Conservation (phyloP, 2,797 vertebrate species). For the Darevskia mixta region DNA sequence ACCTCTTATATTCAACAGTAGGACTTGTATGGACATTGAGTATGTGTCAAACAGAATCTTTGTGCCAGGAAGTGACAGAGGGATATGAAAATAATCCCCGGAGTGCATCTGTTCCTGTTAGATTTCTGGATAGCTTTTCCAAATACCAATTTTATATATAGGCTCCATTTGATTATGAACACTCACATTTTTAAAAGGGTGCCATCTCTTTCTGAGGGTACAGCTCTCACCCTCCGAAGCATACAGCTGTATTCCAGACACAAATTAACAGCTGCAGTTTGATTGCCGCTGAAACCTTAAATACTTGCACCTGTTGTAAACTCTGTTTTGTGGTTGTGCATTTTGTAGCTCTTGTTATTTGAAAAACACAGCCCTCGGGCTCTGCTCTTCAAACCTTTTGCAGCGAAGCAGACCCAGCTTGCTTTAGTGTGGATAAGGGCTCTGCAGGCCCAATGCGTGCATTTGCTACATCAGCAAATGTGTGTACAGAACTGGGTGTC, state of each 20-base stretch:
- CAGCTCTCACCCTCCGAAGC: constrained; percentile 11
- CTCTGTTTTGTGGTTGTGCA: constrained; percentile 9
- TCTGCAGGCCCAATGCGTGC: neutral
- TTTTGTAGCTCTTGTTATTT: constrained; percentile 32
- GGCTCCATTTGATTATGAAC: constrained; percentile 16
- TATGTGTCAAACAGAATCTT: constrained; percentile 18
- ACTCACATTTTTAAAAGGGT: constrained; percentile 24
- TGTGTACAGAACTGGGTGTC: neutral
- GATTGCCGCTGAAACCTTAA: constrained; percentile 35
- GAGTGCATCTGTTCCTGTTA: constrained; percentile 33
- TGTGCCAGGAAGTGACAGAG: constrained; percentile 25
- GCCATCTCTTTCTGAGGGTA: constrained; percentile 31
- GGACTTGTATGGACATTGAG: constrained; percentile 8
- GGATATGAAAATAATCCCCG: constrained; percentile 27
- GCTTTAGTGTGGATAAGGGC: neutral
- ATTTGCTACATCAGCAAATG: neutral
- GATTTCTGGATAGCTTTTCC: constrained; percentile 29
- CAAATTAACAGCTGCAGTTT: constrained; percentile 40
- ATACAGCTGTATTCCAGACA: constrained; percentile 31
- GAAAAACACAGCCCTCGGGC: constrained; percentile 29
- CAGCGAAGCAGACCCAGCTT: neutral
- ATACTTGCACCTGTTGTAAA: constrained; percentile 19
- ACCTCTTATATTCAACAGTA: neutral
- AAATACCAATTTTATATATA: constrained; percentile 19
- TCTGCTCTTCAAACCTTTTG: neutral